A percentile compares a stretch with the other conserved stretches of the same genome.
Conservation (phyloP, 2,888 invertebrate genomes). For the Drosophila nr. perissopoda region DNA sequence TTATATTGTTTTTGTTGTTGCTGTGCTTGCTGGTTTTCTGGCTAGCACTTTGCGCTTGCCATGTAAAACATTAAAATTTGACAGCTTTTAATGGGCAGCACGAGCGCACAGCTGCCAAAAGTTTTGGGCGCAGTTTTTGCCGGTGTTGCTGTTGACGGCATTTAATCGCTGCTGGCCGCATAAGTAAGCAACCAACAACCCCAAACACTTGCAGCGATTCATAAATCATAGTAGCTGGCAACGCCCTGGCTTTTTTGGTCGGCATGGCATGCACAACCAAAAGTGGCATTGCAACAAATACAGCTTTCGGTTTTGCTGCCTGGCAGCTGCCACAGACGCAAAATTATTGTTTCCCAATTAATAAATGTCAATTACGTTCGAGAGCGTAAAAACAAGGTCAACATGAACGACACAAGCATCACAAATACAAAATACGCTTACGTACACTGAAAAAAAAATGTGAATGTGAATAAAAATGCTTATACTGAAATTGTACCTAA, state of each 20-base stretch:
- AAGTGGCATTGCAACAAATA: conserved; percentile 21
- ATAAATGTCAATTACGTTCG: conserved; percentile 78
- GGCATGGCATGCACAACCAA: conserved; percentile 33
- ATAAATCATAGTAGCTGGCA: conserved; percentile 48
- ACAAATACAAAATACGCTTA: conserved; percentile 8
- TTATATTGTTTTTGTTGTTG: conserved; percentile 42
- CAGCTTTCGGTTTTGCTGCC: conserved; percentile 9
- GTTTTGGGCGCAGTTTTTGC: conserved; percentile 44
- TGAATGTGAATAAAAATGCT: not conserved
- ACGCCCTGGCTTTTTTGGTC: conserved; percentile 22
- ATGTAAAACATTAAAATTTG: conserved; percentile 80
- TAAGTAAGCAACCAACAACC: conserved; percentile 37
- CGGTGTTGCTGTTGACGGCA: conserved; percentile 61
- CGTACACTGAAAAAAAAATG: conserved; percentile 27
- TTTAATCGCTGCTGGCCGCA: conserved; percentile 68
- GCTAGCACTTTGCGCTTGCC: conserved; percentile 70
- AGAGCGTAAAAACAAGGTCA: conserved; percentile 61
- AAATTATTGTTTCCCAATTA: conserved; percentile 81
- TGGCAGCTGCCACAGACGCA: conserved; percentile 56
- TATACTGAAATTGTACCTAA: not conserved
- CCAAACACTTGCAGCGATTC: conserved; percentile 45
- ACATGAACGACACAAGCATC: conserved; percentile 10
- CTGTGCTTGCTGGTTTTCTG: conserved; percentile 19
- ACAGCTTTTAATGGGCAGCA: conserved; percentile 72
- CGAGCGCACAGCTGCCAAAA: conserved; percentile 44